Base-by-base conservation (phyloP, 2,113 vertebrate genomes). In the Notothenia rossii region DNA sequence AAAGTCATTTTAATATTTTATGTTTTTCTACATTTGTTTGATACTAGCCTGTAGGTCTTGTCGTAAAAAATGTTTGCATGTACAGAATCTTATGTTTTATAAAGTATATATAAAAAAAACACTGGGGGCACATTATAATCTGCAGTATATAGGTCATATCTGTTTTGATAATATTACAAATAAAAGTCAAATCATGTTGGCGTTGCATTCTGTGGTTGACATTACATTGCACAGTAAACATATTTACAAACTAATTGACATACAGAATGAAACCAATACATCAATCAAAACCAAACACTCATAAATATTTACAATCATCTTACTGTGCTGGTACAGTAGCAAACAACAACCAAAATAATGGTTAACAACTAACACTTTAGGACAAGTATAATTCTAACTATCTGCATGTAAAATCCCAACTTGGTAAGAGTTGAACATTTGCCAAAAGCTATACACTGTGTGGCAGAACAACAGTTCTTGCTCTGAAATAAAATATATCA, bases 261-360 rank as follows among this genome's bases (percentile, higher is more conserved):
- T 14, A 56, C 15, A 81, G 18, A 90, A 69, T 67, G 4, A 72
- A 76, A 77, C 40, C 70, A 76, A 74, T 9, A 46, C 51, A 76
- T 77, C 11, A 75, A 53, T 64, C 22, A 63, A 29, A 73, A 75
- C 7, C 7, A 77, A 7, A 55, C 48, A 86, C 60, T 73, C 9
- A 79, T 45, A 83, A 75, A 79, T 92, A 93, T 91, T 82, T 86
- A 90, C 81, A 91, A 9, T 59, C 50, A 85, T 86, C 79, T 79
- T 82, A 88, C 75, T 83, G 64, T 59, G 45, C 53, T 53, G 17
- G 51, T 22, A 70, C 40, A 81, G 10, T 9, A 17, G 11, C 48
- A 86, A 77, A 65, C 18, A 80, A 36, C 20, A 67, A 58, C 3
- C 4, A 77, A 45, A 74, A 29, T 25, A 14, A 70, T 65, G 29